Evolutionary conservation across 2,888 invertebrate genomes (phyloP), one percentile per base, ranked within the genome.

Genomic region (Ochlodes sylvanus): DNA sequence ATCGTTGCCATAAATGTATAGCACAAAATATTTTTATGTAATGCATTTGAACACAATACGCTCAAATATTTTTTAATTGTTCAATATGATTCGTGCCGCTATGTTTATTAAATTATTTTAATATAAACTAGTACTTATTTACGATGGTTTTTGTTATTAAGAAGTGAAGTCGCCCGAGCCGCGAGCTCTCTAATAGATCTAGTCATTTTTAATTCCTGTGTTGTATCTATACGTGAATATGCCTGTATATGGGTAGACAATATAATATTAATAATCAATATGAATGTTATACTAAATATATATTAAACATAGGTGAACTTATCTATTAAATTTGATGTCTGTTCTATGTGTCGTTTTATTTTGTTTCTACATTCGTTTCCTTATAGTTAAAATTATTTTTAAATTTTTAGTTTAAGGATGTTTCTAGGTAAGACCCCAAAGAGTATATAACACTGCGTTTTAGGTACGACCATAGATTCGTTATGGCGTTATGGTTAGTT

Each of bases 261-360:
- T 91, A 90, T 90, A 86, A 86, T 87, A 87, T 85, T 89, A 89
- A 91, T 89, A 89, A 91, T 88, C 90, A 87, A 86, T 86, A 88
- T 92, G 81, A 88, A 90, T 92, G 91, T 92, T 92, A 92, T 87
- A 85, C 83, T 63, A 63, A 58, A 63, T 69, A 75, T 75, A 86
- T 87, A 86, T 83, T 75, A 85, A 38, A 54, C 85, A 90, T 92
- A 90, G 89, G 87, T 89, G 84, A 91, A 88, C 91, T 90, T 93
- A 92, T 91, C 88, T 92, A 93, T 92, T 92, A 93, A 90, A 92
- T 90, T 91, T 92, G 92, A 92, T 93, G 92, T 93, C 92, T 93
- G 92, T 93, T 93, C 92, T 85, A 85, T 78, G 54, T 71, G 69
- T 77, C 75, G 80, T 90, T 91, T 92, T 77, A 86, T 88, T 91